Base-by-base conservation (phyloP, 2,113 vertebrate species). In the Callopanchax toddi region DNA sequence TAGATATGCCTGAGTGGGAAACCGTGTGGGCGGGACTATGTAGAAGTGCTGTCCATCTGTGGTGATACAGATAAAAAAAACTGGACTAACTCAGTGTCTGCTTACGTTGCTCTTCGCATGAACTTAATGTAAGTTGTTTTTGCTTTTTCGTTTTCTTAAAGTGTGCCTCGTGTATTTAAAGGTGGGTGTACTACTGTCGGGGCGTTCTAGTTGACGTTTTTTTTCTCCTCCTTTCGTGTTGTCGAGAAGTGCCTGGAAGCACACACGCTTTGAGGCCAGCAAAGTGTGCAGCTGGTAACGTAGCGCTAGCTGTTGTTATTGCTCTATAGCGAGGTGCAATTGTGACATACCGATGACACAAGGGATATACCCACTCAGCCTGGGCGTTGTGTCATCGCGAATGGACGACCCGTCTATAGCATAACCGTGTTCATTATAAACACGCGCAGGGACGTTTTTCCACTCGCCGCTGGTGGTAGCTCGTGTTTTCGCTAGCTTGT, bases 71-170 rank as follows among this genome's bases (percentile, higher is more conserved):
- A 85, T 67, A 76, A 61, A 79, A 76, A 32, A 82, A 83, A 82
- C 72, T 73, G 83, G 83, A 87, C 78, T 87, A 83, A 78, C 72
- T 23, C 54, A 23, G 75, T 37, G 83, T 65, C 36, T 63, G 65
- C 69, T 8, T 37, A 67, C 79, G 79, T 63, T 42, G 61, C 78
- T 36, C 44, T 78, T 78, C 65, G 53, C 76, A 43, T 81, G 86
- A 87, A 89, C 63, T n/a, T 86, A 89, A 87, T 85, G 88, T 89
- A 83, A 91, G 89, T 91, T 84, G 36, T 54, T 75, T 32, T 71
- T n/a, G 51, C 22, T 23, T 22, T 48, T 67, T 65, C 13, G 11
- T 15, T 3, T 43, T 29, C 11, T 32, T 44, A n/a, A 32, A 0
- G 11, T 23, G 11, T 32, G 40, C 32, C 26, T 1, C 11, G n/a